These are phyloP conservation scores for Chloropsis cyanopogon DNA, from an alignment of 2,113 vertebrate species.

Conservation along the genomic window DNA sequence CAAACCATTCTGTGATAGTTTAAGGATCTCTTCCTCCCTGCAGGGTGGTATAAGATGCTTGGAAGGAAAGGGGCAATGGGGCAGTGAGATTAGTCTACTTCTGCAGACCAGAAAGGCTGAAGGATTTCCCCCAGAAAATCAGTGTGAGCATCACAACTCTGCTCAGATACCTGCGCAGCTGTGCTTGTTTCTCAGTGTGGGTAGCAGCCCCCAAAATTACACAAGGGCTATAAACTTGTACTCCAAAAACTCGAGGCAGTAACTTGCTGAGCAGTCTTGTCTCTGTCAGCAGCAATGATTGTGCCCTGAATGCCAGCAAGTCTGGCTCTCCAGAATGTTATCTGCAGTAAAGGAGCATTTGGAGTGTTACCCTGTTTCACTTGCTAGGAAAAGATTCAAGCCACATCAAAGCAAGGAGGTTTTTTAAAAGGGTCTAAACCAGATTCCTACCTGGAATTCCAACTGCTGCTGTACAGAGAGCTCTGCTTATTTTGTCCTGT, in stretches of 20 bases:
- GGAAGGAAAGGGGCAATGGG: neutral
- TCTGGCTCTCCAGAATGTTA: neutral
- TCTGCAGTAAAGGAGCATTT: neutral
- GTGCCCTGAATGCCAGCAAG: neutral
- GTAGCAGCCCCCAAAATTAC: neutral
- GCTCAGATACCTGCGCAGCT: neutral
- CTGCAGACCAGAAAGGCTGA: neutral
- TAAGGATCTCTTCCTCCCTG: neutral
- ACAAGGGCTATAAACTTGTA: fast-evolving
- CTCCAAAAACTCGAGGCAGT: neutral
- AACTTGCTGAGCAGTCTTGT: neutral
- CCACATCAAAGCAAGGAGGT: neutral
- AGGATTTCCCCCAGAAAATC: neutral
- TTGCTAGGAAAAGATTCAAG: neutral
- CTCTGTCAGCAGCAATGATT: neutral
- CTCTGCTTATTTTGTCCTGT: neutral
- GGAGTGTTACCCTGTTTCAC: neutral
- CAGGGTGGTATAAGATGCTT: neutral
- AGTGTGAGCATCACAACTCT: neutral
- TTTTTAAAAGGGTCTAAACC: neutral
- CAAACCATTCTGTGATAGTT: neutral
- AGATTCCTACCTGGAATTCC: neutral
- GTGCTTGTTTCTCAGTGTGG: neutral
- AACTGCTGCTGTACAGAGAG: neutral
- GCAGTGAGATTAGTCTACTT: neutral